A percentile compares a stretch with the other conserved stretches of the same genome.
These are phyloP conservation scores for Pagrus major DNA, from an alignment of 2,113 vertebrate species.

Conservation along the genomic window DNA sequence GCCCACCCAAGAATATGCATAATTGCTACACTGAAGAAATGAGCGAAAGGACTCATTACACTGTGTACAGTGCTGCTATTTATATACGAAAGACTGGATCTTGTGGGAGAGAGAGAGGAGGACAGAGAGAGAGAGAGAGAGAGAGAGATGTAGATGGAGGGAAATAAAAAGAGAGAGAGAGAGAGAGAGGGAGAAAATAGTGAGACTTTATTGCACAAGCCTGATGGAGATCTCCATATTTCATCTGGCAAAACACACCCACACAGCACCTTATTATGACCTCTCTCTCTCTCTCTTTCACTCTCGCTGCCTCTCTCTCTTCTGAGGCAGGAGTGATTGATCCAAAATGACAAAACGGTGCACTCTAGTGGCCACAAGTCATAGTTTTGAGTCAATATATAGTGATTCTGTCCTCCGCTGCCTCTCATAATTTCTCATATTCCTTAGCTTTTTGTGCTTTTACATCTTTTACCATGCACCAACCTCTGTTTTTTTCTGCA, in stretches of 20 bases:
- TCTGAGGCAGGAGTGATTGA: neutral
- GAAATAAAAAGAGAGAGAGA: neutral
- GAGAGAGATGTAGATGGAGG: slow-evolving; percentile 3
- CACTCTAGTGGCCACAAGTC: slow-evolving; percentile 55
- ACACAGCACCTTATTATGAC: slow-evolving; percentile 50
- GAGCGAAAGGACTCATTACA: slow-evolving; percentile 20
- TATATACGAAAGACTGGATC: slow-evolving; percentile 27
- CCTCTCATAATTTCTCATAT: neutral
- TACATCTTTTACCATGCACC: neutral
- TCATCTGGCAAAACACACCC: slow-evolving; percentile 64
- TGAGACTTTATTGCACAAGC: slow-evolving; percentile 46
- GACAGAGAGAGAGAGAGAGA: neutral
- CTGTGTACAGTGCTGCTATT: slow-evolving; percentile 19
- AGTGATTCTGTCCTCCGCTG: neutral
- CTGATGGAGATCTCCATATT: slow-evolving; percentile 49
- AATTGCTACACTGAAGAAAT: slow-evolving; percentile 29
- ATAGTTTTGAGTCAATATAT: neutral
- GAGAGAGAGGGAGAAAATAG: slow-evolving; percentile 18
- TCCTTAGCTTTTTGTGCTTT: neutral
- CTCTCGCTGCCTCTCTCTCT: neutral
- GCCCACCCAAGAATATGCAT: slow-evolving; percentile 26
- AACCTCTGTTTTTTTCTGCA: neutral
- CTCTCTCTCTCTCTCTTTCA: neutral
- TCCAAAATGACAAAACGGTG: slow-evolving; percentile 16
- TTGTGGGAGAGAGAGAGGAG: slow-evolving; percentile 20